These are phyloP conservation scores for Siphlonurus alternatus DNA, from an alignment of 2,888 invertebrate genomes.

Conservation along the genomic window DNA sequence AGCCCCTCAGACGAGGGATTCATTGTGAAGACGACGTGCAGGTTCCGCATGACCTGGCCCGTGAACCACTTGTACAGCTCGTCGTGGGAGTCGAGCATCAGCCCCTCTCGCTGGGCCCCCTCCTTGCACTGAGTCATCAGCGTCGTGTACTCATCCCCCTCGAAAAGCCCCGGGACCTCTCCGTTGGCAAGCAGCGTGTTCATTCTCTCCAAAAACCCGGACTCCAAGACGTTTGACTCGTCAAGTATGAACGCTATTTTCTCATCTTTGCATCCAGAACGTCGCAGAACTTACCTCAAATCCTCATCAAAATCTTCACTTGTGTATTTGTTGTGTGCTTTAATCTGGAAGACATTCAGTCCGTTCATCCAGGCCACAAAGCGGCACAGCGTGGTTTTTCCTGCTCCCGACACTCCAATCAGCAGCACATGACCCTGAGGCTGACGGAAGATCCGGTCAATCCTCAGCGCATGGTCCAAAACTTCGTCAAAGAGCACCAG, in stretches of 20 bases:
- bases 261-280: constrained; percentile 87
- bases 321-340: constrained; percentile 98
- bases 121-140: constrained; percentile 99
- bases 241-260: constrained; percentile 99
- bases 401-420: constrained; percentile 97
- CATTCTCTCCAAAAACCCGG: constrained; percentile 97
- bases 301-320: constrained; percentile 99
- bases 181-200: constrained; percentile 97
- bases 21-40: constrained; percentile 99
- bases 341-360: constrained; percentile 96
- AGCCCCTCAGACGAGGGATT: constrained; percentile 97
- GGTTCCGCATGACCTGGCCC: constrained; percentile 94
- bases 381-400: constrained; percentile 95
- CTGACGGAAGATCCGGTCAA: constrained; percentile 97
- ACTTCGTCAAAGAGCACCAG: constrained; percentile 98
- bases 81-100: constrained; percentile 96
- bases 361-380: constrained; percentile 99
- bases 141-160: constrained; percentile 96
- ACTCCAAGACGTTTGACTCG: constrained; percentile 97
- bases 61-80: constrained; percentile 99
- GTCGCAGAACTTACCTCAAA: constrained; percentile 67
- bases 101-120: constrained; percentile 92
- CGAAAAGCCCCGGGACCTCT: constrained; percentile 88
- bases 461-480: constrained; percentile 91
- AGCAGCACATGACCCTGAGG: constrained; percentile 95